Evolutionary conservation across 1,140 invertebrate species (phyloP).

Genomic region (Ridgeia piscesae): DNA sequence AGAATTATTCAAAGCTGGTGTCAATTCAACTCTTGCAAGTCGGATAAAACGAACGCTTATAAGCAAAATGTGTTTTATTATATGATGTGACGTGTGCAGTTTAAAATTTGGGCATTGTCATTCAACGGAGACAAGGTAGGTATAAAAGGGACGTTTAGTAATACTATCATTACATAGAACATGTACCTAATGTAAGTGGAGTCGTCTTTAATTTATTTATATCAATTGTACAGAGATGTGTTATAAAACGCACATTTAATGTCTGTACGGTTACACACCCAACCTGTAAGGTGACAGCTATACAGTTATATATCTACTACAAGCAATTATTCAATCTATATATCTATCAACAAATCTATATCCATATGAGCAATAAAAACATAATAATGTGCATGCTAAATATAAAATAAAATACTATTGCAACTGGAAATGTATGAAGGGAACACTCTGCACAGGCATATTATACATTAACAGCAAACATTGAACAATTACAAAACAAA

Average conservation of each 20-base stretch:
- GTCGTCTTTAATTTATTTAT: neutral
- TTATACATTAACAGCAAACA: neutral
- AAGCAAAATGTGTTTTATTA: neutral
- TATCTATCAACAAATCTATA: neutral
- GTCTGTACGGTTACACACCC: too few species aligned
- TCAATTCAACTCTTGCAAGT: too few species aligned
- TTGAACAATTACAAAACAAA: neutral
- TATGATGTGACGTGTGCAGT: neutral
- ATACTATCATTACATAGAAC: neutral
- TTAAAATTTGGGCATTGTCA: neutral
- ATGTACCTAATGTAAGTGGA: neutral
- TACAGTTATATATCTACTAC: too few species aligned
- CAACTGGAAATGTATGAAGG: too few species aligned
- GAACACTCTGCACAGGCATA: neutral
- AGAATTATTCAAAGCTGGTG: too few species aligned
- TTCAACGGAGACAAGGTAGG: neutral
- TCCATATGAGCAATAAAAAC: too few species aligned
- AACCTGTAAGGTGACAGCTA: too few species aligned
- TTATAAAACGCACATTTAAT: too few species aligned
- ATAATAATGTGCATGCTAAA: too few species aligned
- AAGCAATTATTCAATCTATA: too few species aligned
- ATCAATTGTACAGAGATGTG: neutral
- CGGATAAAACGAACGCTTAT: too few species aligned
- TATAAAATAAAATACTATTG: too few species aligned
- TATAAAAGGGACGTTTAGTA: neutral